Evolutionary conservation across 1,140 invertebrate genomes (phyloP).

Genomic region (Oncopodura yosiiana): DNA sequence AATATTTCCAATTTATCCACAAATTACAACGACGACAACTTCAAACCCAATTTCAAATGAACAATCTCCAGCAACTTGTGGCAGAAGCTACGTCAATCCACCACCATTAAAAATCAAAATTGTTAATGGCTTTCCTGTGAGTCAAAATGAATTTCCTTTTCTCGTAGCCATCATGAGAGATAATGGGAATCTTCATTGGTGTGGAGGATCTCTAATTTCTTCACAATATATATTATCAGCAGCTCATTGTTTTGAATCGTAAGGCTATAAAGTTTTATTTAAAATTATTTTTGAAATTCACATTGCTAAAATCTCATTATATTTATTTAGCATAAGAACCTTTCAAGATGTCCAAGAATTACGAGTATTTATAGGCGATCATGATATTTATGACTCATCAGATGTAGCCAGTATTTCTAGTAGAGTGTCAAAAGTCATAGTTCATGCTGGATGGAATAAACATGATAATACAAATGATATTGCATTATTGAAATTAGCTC

Average conservation of each 20-base stretch:
- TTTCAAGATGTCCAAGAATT: neutral
- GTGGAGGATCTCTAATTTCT: constrained; percentile 3
- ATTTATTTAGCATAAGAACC: neutral
- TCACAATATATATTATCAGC: neutral
- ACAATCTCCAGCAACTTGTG: neutral
- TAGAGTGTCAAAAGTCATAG: neutral
- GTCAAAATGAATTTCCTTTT: constrained; percentile 1
- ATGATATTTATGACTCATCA: neutral
- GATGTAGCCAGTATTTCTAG: too few species aligned
- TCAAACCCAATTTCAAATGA: too few species aligned
- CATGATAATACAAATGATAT: neutral
- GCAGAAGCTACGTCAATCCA: neutral
- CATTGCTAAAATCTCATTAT: too few species aligned
- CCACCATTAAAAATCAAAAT: neutral
- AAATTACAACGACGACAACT: too few species aligned
- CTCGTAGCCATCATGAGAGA: constrained; percentile 1
- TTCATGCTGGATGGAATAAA: neutral
- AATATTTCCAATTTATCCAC: too few species aligned
- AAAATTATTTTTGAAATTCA: neutral
- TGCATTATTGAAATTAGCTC: neutral
- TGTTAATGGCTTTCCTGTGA: neutral
- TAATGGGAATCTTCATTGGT: neutral
- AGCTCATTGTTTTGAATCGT: neutral
- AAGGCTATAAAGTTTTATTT: neutral
- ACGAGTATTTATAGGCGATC: neutral